These are phyloP conservation scores for Myopa tessellatipennis DNA, from an alignment of 2,888 invertebrate genomes.

Conservation along the genomic window DNA sequence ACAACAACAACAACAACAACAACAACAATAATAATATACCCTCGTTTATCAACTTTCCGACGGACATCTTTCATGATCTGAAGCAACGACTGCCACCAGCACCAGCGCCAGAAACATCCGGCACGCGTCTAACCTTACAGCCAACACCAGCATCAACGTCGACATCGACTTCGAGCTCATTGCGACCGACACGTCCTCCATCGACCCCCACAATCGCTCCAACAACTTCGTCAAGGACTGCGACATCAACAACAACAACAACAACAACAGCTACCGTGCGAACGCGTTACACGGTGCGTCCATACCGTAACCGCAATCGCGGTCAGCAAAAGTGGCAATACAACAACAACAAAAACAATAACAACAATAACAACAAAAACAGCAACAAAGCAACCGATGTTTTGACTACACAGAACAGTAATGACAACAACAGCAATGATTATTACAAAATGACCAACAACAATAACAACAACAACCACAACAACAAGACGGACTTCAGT, in stretches of 20 bases:
- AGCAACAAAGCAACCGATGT: conserved; percentile 1
- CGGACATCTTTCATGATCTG: conserved; percentile 66
- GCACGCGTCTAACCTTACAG: conserved; percentile 48
- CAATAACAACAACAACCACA: conserved; percentile 56
- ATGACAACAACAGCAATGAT: conserved; percentile 33
- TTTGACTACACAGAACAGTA: conserved; percentile 20
- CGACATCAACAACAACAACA: conserved; percentile 36
- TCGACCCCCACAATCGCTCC: conserved; percentile 37
- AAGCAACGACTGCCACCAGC: conserved; percentile 58
- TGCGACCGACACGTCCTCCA: conserved; percentile 17
- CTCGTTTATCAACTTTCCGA: conserved; percentile 66
- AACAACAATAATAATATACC: conserved; percentile 58
- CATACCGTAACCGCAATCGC: conserved; percentile 64
- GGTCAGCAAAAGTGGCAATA: conserved; percentile 69
- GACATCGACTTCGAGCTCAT: conserved; percentile 34
- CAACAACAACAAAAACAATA: conserved; percentile 64
- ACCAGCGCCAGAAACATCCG: conserved; percentile 21
- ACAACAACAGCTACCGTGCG: conserved; percentile 50
- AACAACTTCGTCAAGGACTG: conserved; percentile 15
- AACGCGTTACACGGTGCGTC: conserved; percentile 67
- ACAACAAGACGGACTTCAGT: conserved; percentile 65
- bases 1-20: conserved; percentile 40
- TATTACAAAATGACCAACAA: conserved; percentile 12
- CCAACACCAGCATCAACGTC: conserved; percentile 51
- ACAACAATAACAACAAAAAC: background rate